Evolutionary conservation across 2,888 invertebrate genomes (phyloP), one percentile per base, ranked within the genome.

Genomic region (Electrophaes corylata): DNA sequence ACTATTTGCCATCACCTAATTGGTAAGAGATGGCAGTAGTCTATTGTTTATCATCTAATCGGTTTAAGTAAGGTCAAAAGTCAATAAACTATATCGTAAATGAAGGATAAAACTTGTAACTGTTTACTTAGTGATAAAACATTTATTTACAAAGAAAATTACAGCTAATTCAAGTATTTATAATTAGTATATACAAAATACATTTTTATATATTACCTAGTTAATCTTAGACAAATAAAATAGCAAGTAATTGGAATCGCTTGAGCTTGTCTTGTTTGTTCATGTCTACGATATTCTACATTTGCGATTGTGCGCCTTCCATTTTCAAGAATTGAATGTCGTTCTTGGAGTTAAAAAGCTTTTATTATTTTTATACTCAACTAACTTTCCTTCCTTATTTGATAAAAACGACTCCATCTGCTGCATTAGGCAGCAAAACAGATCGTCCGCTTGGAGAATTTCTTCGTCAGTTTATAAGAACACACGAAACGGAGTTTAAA

Each of bases 401-500:
- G 39, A 57, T 57, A 37, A 55, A 50, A 60, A 54, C 41, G 14
- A 19, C 16, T 37, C 16, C 16, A 37, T 37, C 37, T 37, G 37
- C 37, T 37, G 37, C 37, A 37, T 33, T 56, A 57, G 35, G 48
- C 33, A 51, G 37, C 45, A 51, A 57, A 54, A 64, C 56, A 59
- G 57, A 61, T 64, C 40, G 26, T 58, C 48, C 41, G 40, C 41
- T 52, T 33, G 20, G 29, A 44, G 53, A 57, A 49, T 56, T 52
- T 53, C 53, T 49, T 61, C n/a, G 26, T 48, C 56, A 18, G 44
- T 52, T 50, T 53, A 55, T 52, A 58, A 40, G 55, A 59, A 56
- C 43, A 58, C 62, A 53, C 54, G 57, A 65, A 65, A 61, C 55
- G 57, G 49, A 60, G 49, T 66, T 66, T 64, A 56, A 56, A 61